Conservation (phyloP, 92 coral and sea anemone genomes). For the Scolanthus callimorphus region DNA sequence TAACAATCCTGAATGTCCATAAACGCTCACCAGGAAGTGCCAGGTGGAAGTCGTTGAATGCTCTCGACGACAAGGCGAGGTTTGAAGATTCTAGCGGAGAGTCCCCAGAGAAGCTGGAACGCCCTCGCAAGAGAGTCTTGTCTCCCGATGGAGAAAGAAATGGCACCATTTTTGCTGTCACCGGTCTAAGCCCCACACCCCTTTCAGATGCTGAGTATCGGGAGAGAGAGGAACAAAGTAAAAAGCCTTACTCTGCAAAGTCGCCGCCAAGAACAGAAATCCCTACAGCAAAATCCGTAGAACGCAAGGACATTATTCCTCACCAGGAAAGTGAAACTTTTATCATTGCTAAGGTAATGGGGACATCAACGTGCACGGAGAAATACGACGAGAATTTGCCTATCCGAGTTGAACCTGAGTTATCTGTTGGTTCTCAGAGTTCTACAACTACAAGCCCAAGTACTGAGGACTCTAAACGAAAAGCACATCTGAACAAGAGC, state of each 20-base stretch:
- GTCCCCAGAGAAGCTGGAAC: neutral
- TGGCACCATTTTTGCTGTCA: slow-evolving; percentile 6
- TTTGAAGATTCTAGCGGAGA: too few relatives aligned
- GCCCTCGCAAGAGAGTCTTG: too few relatives aligned
- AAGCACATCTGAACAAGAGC: neutral
- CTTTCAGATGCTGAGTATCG: neutral
- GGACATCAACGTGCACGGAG: neutral
- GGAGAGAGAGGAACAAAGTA: neutral
- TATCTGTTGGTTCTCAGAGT: neutral
- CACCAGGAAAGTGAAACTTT: neutral
- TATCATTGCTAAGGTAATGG: neutral
- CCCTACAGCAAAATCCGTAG: slow-evolving; percentile 5
- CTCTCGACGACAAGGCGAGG: slow-evolving; percentile 44
- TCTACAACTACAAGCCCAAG: too few relatives aligned
- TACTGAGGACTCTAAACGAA: neutral
- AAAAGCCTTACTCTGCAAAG: too few relatives aligned
- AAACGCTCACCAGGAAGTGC: slow-evolving; percentile 61
- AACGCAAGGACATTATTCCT: neutral
- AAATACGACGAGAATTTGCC: neutral
- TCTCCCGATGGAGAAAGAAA: neutral
- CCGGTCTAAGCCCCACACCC: slow-evolving; percentile 15
- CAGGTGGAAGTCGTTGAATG: slow-evolving; percentile 77
- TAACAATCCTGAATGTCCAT: slow-evolving; percentile 66
- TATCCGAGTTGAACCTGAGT: neutral
- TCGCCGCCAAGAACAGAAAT: neutral